phyloP scores from a whole-genome alignment of 1,140 invertebrate species.

The Polypedilum vanderplanki region DNA sequence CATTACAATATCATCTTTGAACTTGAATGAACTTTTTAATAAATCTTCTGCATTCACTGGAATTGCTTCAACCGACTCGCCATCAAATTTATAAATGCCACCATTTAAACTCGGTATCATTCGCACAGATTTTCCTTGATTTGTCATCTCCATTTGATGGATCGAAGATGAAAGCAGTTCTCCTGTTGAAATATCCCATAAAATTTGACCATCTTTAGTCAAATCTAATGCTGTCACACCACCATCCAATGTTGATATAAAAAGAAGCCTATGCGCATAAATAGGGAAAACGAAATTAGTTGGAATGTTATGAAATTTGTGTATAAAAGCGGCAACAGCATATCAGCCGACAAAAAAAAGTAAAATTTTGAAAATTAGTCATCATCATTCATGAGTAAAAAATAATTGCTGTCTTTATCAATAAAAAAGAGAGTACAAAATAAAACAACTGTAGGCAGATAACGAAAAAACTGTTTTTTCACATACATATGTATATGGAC shows the following conservation, averaged over 20 bases:
- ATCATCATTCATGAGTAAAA: neutral
- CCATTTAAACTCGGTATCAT: constrained; percentile 89
- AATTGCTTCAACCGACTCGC: constrained; percentile 75
- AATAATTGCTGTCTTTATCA: neutral
- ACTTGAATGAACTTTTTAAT: constrained; percentile 73
- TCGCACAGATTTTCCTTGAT: constrained; percentile 75
- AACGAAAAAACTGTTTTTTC: neutral
- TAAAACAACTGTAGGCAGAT: neutral
- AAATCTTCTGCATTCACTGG: constrained; percentile 79
- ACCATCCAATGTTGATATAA: constrained; percentile 85
- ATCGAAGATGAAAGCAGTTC: constrained; percentile 78
- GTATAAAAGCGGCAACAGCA: too few relatives aligned
- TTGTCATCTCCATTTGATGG: constrained; percentile 72
- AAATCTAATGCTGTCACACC: constrained; percentile 68
- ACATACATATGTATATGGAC: neutral
- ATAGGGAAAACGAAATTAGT: neutral
- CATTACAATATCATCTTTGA: constrained; percentile 78
- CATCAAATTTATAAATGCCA: constrained; percentile 84
- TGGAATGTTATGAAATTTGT: neutral
- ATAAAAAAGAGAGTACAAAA: neutral
- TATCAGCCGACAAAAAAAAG: too few relatives aligned
- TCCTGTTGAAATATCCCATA: constrained; percentile 67
- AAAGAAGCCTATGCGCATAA: constrained; percentile 53
- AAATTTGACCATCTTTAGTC: constrained; percentile 55
- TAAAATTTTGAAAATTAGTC: too few relatives aligned